Base-by-base conservation (phyloP, 2,797 vertebrate species). In the Columba guinea region DNA sequence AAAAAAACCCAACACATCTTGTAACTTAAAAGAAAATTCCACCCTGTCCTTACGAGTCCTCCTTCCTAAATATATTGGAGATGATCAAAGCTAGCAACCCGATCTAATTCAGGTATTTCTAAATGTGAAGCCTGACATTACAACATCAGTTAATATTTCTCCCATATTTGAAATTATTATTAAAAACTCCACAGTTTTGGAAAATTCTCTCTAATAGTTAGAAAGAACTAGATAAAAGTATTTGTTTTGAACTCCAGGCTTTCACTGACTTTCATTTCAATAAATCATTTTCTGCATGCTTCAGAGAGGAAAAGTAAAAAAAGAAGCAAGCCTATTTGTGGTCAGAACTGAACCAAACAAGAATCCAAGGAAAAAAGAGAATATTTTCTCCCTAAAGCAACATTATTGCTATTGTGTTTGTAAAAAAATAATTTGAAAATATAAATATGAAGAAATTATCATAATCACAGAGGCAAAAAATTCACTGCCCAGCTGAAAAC, bases 1-100 rank as follows among this genome's bases (percentile, higher is more conserved):
- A 17, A 8, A 30, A 52, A 17, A 46, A 0, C 0, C 0, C 3
- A 19, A 7, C 48, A 70, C 11, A 28, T 34, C 24, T 55, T 5
- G 6, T 37, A 32, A 63, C 62, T 64, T 71, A 5, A 39, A 44
- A 67, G n/a, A 67, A 96, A 84, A 92, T 49, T 56, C 35, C 19
- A 64, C 24, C 9, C 64, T 77, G 26, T 63, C 16, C 16, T 74
- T 59, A 69, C 5, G 14, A 60, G 13, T 62, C 4, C 7, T 51
- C 39, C n/a, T 89, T 87, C 74, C 30, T 67, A 84, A 84, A 68
- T 22, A 30, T 14, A 59, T 1, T 81, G 20, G 34, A 63, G 44
- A 75, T 30, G 20, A 87, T 20, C 17, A 79, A 71, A 89, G 15
- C 15, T 68, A 63, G 35, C 12, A 89, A 80, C 7, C 7, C 68